Base-by-base conservation (phyloP, 2,113 vertebrate genomes). In the Oryzias javanicus region DNA sequence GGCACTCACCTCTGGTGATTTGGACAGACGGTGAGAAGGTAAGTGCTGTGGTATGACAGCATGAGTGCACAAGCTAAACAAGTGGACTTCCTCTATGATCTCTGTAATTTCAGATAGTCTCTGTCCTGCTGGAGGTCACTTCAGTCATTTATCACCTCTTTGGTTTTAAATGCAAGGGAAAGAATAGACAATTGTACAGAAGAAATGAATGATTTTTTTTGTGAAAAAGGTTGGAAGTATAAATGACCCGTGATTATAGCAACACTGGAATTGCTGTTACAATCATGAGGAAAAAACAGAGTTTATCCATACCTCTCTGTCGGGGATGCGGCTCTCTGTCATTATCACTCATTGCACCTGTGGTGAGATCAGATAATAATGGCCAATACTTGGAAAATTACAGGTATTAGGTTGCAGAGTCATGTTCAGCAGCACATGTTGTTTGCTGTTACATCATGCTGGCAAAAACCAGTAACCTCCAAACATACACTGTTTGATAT, bases 101-200 rank as follows among this genome's bases (percentile, higher is more conserved):
- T 27, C 25, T 27, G 25, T 27, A 27, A 35, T 35, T 35, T 35
- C 29, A 35, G 29, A 29, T 4, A 35, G 29, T 8, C 29, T 35
- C 29, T 35, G 0, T 35, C 29, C 10, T 35, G 29, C 29, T 35
- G 29, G 29, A 35, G 29, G 6, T 10, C 29, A 7, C 29, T 35
- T 35, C 29, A 35, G 2, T 29, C 6, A 29, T 29, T 35, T 12
- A 8, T 35, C 29, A 35, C 29, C 29, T 35, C 29, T 10, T 35
- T 35, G 10, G 2, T 35, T 35, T 35, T 12, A 10, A 1, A 10
- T 35, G 7, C 8, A 35, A 35, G 29, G 29, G 29, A 35, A 4
- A 27, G 29, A 35, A 35, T 59, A 73, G 72, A 75, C 82, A 86
- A 89, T 84, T 81, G 76, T 45, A 49, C 13, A 18, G 41, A 69